Evolutionary conservation across 2,113 vertebrate genomes (phyloP), one percentile per base, ranked within the genome.

Genomic region (Nesogale talazaci): DNA sequence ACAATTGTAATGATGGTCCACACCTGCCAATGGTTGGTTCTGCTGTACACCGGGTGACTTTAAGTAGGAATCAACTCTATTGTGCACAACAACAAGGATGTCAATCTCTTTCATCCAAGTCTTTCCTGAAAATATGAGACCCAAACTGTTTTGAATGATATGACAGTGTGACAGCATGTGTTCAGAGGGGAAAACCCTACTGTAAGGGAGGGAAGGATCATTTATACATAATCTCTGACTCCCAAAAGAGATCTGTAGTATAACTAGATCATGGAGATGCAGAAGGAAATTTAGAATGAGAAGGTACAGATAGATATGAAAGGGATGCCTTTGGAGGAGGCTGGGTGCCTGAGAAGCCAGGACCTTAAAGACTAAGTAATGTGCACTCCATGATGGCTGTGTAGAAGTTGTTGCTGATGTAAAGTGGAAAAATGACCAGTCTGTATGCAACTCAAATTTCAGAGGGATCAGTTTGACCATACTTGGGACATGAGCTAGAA

Each of bases 361-460:
- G 56, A 20, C 29, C 79, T 81, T 38, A 12, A 3, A 72, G 3
- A 9, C 59, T 38, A 72, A 85, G 84, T 29, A 57, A 20, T 75
- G n/a, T 76, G 29, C 25, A 9, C 11, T 38, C 1, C 10, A 25
- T 70, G 17, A 61, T 15, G 65, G 19, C 70, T 46, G 3, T 36
- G 63, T 7, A n/a, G 31, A 88, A 46, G 40, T 76, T 79, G 59
- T 56, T 74, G 70, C 79, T 70, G 1, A 31, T 70, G 63, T 22
- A 27, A 65, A 36, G 27, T 14, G 59, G 52, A 88, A 19, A 29
- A 80, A 75, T 89, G 52, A 10, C 36, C 22, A n/a, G 23, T n/a
- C n/a, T n/a, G n/a, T n/a, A n/a, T n/a, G n/a, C n/a, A n/a, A 59
- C 86, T 27, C 82, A 82, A 87, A 87, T 91, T 92, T 83, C 67